phyloP scores from a whole-genome alignment of 2,113 vertebrate genomes.

The Illadopsis cleaveri region DNA sequence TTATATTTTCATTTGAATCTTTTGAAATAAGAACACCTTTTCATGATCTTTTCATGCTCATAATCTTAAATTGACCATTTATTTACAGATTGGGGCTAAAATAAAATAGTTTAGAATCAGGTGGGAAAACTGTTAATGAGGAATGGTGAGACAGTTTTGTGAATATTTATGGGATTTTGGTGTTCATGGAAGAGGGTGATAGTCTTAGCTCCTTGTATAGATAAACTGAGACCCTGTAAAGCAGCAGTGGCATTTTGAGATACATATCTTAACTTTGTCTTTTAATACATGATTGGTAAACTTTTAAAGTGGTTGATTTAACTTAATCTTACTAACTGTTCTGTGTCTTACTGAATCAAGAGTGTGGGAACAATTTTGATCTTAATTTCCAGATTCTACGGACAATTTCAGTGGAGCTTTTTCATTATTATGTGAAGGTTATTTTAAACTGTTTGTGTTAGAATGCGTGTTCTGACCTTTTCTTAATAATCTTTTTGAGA shows the following conservation, averaged over 20 bases:
- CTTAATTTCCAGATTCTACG: background rate
- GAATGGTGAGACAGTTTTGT: background rate
- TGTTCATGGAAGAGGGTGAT: background rate
- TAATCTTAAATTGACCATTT: background rate
- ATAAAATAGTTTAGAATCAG: background rate
- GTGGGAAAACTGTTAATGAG: background rate
- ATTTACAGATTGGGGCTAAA: background rate
- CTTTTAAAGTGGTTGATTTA: background rate
- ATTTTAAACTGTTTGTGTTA: background rate
- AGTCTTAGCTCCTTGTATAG: background rate
- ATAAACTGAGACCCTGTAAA: background rate
- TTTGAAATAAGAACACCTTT: background rate
- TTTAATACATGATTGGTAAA: background rate
- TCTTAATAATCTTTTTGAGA: background rate
- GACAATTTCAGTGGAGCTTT: background rate
- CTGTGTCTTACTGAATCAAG: background rate
- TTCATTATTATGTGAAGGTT: background rate
- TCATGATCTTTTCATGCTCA: background rate
- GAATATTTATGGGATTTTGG: background rate
- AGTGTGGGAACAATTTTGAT: background rate
- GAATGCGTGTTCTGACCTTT: background rate
- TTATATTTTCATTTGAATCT: background rate
- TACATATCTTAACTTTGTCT: background rate
- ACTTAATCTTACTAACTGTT: background rate
- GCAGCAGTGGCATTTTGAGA: background rate